Evolutionary conservation across 2,113 vertebrate genomes (phyloP).

Genomic region (Nannospalax galili): DNA sequence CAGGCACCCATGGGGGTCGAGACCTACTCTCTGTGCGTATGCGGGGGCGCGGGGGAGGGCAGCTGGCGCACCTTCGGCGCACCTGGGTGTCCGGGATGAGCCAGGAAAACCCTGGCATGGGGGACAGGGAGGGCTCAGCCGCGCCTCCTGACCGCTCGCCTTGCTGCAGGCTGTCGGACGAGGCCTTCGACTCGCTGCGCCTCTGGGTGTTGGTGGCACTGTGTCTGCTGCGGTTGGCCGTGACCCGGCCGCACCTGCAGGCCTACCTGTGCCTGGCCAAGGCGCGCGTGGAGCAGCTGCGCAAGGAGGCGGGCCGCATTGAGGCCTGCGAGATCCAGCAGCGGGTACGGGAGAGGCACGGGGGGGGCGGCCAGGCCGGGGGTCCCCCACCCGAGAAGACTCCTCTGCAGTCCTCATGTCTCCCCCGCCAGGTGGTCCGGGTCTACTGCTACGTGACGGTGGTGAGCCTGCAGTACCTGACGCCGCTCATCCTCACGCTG

Average conservation of each 20-base stretch:
- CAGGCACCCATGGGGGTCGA: conserved; percentile 89
- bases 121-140: background rate
- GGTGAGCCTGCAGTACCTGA: conserved; percentile 95
- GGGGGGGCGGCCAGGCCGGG: background rate
- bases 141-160: background rate
- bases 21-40: conserved; percentile 89
- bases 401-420: background rate
- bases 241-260: conserved; percentile 93
- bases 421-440: conserved; percentile 89
- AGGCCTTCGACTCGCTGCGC: conserved; percentile 88
- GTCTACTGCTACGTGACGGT: conserved; percentile 96
- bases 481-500: conserved; percentile 92
- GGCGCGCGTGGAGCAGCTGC: conserved; percentile 94
- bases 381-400: background rate
- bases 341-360: conserved; percentile 84
- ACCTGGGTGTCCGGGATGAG: background rate
- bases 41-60: background rate
- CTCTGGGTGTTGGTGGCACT: conserved; percentile 91
- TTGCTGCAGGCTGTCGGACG: conserved; percentile 88
- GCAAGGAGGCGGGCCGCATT: conserved; percentile 93
- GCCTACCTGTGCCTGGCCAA: conserved; percentile 95
- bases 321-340: conserved; percentile 93
- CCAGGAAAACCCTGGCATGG: background rate
- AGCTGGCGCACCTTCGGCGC: too few relatives aligned
- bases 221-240: conserved; percentile 88